Evolutionary conservation across 2,888 invertebrate genomes (phyloP).

Genomic region (Plagodis dolabraria): DNA sequence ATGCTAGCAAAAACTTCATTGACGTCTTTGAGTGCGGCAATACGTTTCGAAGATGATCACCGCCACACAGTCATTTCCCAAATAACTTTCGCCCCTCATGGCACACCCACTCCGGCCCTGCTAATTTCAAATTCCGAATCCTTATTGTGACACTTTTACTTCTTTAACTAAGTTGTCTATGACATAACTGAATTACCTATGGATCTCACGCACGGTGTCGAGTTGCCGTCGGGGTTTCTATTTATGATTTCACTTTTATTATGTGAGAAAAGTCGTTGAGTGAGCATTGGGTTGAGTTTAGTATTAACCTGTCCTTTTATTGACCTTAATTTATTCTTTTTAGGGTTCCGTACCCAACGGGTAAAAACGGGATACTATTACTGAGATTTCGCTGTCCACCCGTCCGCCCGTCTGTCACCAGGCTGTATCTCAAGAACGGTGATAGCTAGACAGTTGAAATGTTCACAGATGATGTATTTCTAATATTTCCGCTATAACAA

Average conservation of each 20-base stretch:
- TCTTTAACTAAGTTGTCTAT: slow-evolving; percentile 10
- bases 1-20: no score
- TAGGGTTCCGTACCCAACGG: no score
- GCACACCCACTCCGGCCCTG: slow-evolving; percentile 11
- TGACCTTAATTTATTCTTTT: neutral
- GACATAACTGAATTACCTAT: slow-evolving; percentile 15
- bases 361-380: no score
- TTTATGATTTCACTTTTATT: slow-evolving; percentile 36
- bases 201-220: slow-evolving; percentile 8
- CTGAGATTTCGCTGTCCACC: no score
- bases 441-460: no score
- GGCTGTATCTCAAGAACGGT: no score
- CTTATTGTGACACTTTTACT: slow-evolving; percentile 17
- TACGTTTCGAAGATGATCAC: no score
- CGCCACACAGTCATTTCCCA: neutral
- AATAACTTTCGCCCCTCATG: slow-evolving; percentile 1
- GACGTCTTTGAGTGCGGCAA: no score
- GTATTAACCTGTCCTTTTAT: neutral
- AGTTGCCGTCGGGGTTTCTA: slow-evolving; percentile 6
- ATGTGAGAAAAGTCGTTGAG: slow-evolving; percentile 12
- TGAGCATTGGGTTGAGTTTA: neutral
- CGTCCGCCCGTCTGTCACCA: no score
- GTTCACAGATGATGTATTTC: no score
- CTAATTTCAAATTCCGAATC: slow-evolving; percentile 9
- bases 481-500: no score